Percentiles rank a stretch among this genome's conserved stretches.
These are phyloP conservation scores for Hemicordylus capensis DNA, from an alignment of 2,113 vertebrate genomes.

Conservation along the genomic window DNA sequence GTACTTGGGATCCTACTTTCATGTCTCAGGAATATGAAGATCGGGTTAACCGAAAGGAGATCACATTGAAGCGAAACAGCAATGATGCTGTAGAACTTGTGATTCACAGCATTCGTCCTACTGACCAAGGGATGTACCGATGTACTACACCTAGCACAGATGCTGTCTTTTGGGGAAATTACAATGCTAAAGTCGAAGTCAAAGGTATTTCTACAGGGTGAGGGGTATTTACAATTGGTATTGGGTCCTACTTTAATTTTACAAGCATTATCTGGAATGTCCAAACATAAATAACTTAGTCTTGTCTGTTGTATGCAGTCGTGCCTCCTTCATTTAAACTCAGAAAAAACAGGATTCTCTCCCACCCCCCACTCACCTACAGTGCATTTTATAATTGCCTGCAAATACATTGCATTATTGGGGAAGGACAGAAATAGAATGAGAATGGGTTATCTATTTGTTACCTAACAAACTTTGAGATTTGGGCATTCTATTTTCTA, in stretches of 20 bases:
- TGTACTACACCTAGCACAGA: slow-evolving; percentile 94
- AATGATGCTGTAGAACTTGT: slow-evolving; percentile 87
- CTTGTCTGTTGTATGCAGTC: background rate
- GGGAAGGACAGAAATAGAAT: background rate
- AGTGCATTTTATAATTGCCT: background rate
- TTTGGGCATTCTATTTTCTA: background rate
- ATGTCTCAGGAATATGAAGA: slow-evolving; percentile 75
- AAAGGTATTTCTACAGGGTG: slow-evolving; percentile 80
- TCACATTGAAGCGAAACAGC: slow-evolving; percentile 76
- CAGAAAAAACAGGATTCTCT: background rate
- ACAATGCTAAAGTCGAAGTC: slow-evolving; percentile 86
- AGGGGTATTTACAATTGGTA: slow-evolving; percentile 43
- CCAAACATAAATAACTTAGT: background rate
- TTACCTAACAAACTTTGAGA: background rate
- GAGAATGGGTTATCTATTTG: background rate
- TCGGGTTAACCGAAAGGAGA: slow-evolving; percentile 79
- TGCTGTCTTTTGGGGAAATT: slow-evolving; percentile 87
- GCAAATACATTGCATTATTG: background rate
- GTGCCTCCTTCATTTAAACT: background rate
- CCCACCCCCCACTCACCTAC: background rate
- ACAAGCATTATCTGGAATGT: background rate
- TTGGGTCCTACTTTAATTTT: background rate
- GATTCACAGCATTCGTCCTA: slow-evolving; percentile 77
- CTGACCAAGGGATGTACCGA: slow-evolving; percentile 85
- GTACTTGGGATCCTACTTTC: slow-evolving; percentile 87